Base-by-base conservation (phyloP, 2,797 vertebrate species). In the Sebastes cheni region DNA sequence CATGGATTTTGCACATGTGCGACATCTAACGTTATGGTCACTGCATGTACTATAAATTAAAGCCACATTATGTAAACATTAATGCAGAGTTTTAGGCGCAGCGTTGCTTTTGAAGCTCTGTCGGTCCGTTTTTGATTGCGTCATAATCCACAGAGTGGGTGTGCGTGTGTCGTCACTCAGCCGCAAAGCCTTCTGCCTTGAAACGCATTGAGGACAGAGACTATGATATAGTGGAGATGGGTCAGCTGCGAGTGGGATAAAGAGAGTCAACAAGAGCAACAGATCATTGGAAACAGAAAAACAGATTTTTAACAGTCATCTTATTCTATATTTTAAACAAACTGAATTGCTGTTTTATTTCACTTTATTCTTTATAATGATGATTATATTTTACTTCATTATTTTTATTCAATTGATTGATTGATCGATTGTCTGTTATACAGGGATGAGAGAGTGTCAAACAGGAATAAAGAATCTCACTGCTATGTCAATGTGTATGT, bases 121-220 rank as follows among this genome's bases (percentile, higher is more conserved):
- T 20, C 7, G 0, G 91, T 89, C 90, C 8, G 72, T 36, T 74
- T 13, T 77, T 87, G 80, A 86, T 85, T 56, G 2, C 82, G 83
- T 88, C 86, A 88, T 5, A 3, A 9, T 2, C 18, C 61, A 42
- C 18, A 25, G 59, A 52, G 39, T 16, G 46, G 69, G 76, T 9
- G 77, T 65, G 59, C 55, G 68, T 67, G 39, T 29, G 5, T 23
- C 32, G 8, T 25, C 58, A 39, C 10, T 16, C 67, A 72, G 59
- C 68, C 5, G 25, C 42, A 54, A 62, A 27, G 5, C 20, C 32
- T 29, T 55, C 67, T 67, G 50, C 59, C 6, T 22, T 27, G 16
- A 9, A 67, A 79, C 1, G 10, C 66, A 75, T 14, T 50, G 14
- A 32, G 42, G 0, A 30, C 85, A 83, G 72, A 86, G 65, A 86